Evolutionary conservation across 1,140 invertebrate species (phyloP).

Genomic region (Drosophila sp.): DNA sequence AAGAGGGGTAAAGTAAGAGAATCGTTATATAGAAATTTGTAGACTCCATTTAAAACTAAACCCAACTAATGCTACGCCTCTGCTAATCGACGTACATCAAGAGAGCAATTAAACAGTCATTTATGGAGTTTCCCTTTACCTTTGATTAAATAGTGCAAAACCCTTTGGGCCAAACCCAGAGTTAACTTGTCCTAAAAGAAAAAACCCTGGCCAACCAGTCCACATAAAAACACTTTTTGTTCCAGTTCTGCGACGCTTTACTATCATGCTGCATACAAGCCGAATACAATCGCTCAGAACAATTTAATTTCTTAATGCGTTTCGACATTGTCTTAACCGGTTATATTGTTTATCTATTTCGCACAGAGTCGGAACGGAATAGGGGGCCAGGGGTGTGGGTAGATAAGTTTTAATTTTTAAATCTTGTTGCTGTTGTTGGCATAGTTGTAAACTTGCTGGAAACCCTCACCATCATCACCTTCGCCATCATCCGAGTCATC

Average conservation of each 20-base stretch:
- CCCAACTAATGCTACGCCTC: neutral
- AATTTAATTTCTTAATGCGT: constrained; percentile 47
- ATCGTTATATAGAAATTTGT: neutral
- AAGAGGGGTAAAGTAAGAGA: neutral
- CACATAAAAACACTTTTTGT: constrained; percentile 1
- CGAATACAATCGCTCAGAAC: constrained; percentile 48
- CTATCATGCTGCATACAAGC: constrained; percentile 46
- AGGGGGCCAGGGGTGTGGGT: constrained; percentile 14
- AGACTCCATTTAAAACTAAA: neutral
- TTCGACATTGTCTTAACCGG: constrained; percentile 47
- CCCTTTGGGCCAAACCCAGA: neutral
- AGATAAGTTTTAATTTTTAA: constrained; percentile 36
- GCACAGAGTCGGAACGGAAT: constrained; percentile 20
- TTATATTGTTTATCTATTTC: constrained; percentile 20
- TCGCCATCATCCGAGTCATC: constrained; percentile 94
- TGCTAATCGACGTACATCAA: too few species aligned
- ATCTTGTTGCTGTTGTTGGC: constrained; percentile 71
- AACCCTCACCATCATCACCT: constrained; percentile 87
- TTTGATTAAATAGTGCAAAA: too few species aligned
- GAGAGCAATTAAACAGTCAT: too few species aligned
- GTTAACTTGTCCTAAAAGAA: neutral
- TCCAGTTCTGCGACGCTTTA: constrained; percentile 42
- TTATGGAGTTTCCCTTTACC: too few species aligned
- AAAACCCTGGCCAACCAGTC: neutral
- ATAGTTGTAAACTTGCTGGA: constrained; percentile 81